Evolutionary conservation across 2,888 invertebrate genomes (phyloP).

Genomic region (Pyrochroa serraticornis): DNA sequence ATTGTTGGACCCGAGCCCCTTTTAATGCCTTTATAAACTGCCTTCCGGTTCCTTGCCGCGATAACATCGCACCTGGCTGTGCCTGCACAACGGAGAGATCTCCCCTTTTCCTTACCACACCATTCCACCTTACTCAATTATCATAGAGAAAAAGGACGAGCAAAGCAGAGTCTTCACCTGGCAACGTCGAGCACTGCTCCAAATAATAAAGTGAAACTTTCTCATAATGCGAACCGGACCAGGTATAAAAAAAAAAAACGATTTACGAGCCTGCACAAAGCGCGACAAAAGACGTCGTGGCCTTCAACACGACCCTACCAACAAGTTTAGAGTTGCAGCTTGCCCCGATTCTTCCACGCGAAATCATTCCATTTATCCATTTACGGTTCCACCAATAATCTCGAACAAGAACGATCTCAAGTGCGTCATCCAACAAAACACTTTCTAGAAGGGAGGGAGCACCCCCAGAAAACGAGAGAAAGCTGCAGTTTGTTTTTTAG

Average conservation of each 20-base stretch:
- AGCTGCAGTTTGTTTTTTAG: no score
- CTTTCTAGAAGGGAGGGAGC: no score
- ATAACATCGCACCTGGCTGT: conserved; percentile 29
- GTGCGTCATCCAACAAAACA: no score
- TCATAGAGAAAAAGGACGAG: conserved; percentile 2
- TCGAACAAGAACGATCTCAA: no score
- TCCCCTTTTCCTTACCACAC: conserved; percentile 4
- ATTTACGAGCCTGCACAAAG: conserved; percentile 17
- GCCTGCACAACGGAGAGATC: conserved; percentile 18
- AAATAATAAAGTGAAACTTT: conserved; percentile 19
- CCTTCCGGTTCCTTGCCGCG: conserved; percentile 29
- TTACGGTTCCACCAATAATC: not conserved
- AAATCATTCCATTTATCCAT: not conserved
- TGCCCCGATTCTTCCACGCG: conserved; percentile 1
- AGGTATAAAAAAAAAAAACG: conserved; percentile 16
- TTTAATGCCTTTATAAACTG: conserved; percentile 27
- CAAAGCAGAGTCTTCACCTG: conserved; percentile 12
- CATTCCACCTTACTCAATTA: conserved; percentile 17
- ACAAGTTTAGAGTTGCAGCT: conserved; percentile 32
- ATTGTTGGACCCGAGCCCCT: conserved; percentile 23
- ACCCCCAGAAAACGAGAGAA: no score
- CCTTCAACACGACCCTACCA: conserved; percentile 29
- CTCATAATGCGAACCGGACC: conserved; percentile 25
- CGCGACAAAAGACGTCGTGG: conserved; percentile 22
- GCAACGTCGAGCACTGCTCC: not conserved